Conservation (phyloP, 2,888 invertebrate genomes). For the Heliconius cydno region DNA sequence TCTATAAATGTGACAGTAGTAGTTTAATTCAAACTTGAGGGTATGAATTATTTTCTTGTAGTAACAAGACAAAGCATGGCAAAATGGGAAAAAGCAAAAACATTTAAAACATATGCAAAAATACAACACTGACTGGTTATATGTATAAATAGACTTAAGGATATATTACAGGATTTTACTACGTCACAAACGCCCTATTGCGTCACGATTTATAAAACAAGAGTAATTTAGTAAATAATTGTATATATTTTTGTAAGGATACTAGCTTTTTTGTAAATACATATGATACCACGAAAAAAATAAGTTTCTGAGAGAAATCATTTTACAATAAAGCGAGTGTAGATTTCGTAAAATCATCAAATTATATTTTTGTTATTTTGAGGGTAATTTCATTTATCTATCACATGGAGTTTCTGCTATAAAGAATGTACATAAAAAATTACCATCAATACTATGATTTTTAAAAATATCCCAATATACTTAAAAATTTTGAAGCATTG, state of each 20-base stretch:
- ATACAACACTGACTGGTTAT: background rate
- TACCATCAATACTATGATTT: background rate
- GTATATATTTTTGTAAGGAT: background rate
- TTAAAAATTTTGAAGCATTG: background rate
- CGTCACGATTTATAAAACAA: constrained; percentile 14
- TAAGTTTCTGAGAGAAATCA: background rate
- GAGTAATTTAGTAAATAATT: background rate
- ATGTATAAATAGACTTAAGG: too few relatives aligned
- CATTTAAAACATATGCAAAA: background rate
- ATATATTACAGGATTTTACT: background rate
- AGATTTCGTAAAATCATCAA: background rate
- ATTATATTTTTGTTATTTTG: background rate
- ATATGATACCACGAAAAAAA: background rate
- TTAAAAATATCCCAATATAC: background rate
- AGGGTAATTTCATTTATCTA: constrained; percentile 1
- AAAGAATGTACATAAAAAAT: background rate
- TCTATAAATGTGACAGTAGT: too few relatives aligned
- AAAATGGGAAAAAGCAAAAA: too few relatives aligned
- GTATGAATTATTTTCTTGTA: too few relatives aligned
- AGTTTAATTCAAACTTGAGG: too few relatives aligned
- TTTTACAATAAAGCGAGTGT: background rate
- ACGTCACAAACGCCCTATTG: background rate
- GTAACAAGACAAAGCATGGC: too few relatives aligned
- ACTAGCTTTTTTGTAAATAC: background rate
- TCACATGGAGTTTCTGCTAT: background rate